These are phyloP conservation scores for Neosalanx taihuensis DNA, from an alignment of 2,797 vertebrate species.

Conservation along the genomic window DNA sequence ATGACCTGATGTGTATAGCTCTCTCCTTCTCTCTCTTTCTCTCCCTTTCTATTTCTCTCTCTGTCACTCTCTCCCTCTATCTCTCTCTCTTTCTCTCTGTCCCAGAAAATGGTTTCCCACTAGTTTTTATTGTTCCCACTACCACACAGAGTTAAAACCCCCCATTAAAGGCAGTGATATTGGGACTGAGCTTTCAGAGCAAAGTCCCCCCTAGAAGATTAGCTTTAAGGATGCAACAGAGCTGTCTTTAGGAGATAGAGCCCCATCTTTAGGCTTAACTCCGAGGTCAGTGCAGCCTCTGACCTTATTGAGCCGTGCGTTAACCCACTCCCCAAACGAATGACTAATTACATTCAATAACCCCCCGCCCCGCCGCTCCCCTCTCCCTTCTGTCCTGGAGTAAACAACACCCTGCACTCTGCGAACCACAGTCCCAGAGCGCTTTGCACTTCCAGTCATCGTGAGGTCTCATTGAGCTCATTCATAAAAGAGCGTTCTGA, in stretches of 20 bases:
- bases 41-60: neutral
- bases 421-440: slow-evolving; percentile 14
- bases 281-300: slow-evolving; percentile 24
- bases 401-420: slow-evolving; percentile 7
- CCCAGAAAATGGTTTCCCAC: slow-evolving; percentile 5
- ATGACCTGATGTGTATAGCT: slow-evolving; percentile 53
- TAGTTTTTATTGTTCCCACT: slow-evolving; percentile 2
- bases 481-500: slow-evolving; percentile 47
- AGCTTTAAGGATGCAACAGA: slow-evolving; percentile 14
- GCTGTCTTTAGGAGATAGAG: slow-evolving; percentile 13
- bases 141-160: neutral
- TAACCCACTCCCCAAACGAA: slow-evolving; percentile 23
- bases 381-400: neutral
- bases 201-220: slow-evolving; percentile 19
- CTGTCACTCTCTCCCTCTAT: neutral
- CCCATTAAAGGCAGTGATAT: slow-evolving; percentile 5
- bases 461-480: slow-evolving; percentile 27
- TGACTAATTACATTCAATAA: neutral
- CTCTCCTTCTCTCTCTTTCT: neutral
- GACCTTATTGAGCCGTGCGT: slow-evolving; percentile 29
- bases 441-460: slow-evolving; percentile 36
- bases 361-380: neutral
- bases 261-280: slow-evolving; percentile 24
- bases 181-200: slow-evolving; percentile 6
- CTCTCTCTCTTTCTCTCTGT: slow-evolving; percentile 1